phyloP scores from a whole-genome alignment of 2,888 invertebrate genomes.

The Sussaba pulchella region DNA sequence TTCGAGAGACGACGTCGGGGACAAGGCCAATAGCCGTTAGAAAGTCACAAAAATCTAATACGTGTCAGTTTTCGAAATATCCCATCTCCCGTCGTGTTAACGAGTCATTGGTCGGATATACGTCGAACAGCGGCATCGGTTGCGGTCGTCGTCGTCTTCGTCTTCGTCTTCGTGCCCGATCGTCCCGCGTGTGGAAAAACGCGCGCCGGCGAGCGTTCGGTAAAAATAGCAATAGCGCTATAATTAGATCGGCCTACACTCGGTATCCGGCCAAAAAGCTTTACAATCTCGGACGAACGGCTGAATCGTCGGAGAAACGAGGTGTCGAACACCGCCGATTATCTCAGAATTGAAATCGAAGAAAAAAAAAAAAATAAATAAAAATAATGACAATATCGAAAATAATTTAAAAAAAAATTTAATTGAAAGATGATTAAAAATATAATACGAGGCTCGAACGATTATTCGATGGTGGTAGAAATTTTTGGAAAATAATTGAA shows the following conservation, averaged over 20 bases:
- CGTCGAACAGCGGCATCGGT: conserved; percentile 65
- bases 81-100: conserved; percentile 62
- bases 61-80: conserved; percentile 77
- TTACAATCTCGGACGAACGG: conserved; percentile 56
- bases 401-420: neutral
- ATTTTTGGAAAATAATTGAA: too few species aligned
- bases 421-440: too few species aligned
- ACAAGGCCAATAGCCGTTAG: conserved; percentile 71
- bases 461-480: too few species aligned
- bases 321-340: conserved; percentile 44
- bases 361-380: neutral
- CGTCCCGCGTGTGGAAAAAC: conserved; percentile 70
- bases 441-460: too few species aligned
- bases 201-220: conserved; percentile 67
- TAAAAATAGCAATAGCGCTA: conserved; percentile 82
- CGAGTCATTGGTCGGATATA: conserved; percentile 74
- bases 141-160: conserved; percentile 42
- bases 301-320: conserved; percentile 40
- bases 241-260: conserved; percentile 82
- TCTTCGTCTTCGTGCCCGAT: conserved; percentile 58
- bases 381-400: neutral
- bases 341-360: conserved; percentile 2
- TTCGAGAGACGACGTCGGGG: neutral
- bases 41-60: conserved; percentile 71
- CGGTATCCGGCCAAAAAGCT: conserved; percentile 81